A percentile compares a stretch with the other conserved stretches of the same genome.
phyloP scores from a whole-genome alignment of 1,140 invertebrate genomes.

The Tenebrio molitor region DNA sequence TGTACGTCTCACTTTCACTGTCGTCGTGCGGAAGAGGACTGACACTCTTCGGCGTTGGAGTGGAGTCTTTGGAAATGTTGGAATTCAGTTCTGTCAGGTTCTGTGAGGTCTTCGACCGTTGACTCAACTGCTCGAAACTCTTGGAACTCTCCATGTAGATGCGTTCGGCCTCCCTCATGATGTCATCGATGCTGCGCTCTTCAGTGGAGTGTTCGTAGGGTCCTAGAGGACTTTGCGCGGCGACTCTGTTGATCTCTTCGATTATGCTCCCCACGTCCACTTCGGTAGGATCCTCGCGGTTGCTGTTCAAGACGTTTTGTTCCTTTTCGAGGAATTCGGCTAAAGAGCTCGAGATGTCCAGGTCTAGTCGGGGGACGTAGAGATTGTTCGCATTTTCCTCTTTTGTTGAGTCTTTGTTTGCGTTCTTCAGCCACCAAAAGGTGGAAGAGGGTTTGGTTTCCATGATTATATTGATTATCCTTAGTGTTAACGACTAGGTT shows the following conservation, averaged over 20 bases:
- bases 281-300: slow-evolving; percentile 53
- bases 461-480: slow-evolving; percentile 60
- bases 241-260: slow-evolving; percentile 65
- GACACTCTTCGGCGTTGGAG: slow-evolving; percentile 63
- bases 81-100: slow-evolving; percentile 61
- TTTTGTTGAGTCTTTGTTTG: slow-evolving; percentile 45
- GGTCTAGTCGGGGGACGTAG: slow-evolving; percentile 52
- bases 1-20: slow-evolving; percentile 57
- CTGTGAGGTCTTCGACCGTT: slow-evolving; percentile 62
- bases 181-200: slow-evolving; percentile 64
- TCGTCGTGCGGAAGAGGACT: slow-evolving; percentile 59
- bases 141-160: slow-evolving; percentile 66
- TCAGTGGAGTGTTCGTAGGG: slow-evolving; percentile 56
- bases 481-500: slow-evolving; percentile 12
- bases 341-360: slow-evolving; percentile 59
- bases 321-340: slow-evolving; percentile 63
- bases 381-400: slow-evolving; percentile 32
- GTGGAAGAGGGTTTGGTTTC: slow-evolving; percentile 56
- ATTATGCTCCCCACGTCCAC: slow-evolving; percentile 65
- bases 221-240: slow-evolving; percentile 64
- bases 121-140: slow-evolving; percentile 65
- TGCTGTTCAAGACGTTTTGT: slow-evolving; percentile 48
- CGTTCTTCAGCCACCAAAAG: slow-evolving; percentile 63
- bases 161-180: slow-evolving; percentile 64
- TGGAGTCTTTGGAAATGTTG: slow-evolving; percentile 57